Base-by-base conservation (phyloP, 2,113 vertebrate genomes). In the Dipodomys spectabilis region DNA sequence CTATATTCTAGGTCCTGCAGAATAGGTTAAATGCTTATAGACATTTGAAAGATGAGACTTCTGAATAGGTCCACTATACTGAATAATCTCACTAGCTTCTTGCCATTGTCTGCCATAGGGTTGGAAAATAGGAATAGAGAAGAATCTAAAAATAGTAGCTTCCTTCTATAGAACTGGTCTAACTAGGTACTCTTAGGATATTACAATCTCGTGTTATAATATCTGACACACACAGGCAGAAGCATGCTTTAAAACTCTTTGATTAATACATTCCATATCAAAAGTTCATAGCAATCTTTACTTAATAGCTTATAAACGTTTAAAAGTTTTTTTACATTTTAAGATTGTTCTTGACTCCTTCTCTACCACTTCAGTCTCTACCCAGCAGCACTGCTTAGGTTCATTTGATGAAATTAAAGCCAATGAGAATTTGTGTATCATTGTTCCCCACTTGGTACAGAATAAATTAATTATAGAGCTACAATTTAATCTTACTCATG, bases 171-270 rank as follows among this genome's bases (percentile, higher is more conserved):
- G 6, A 45, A 65, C 73, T 94, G 80, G 53, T 5, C 6, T 35
- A 69, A 39, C 28, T 81, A 69, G 68, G 84, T 82, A 87, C 49
- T 10, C 71, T 71, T 35, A 22, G 49, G 16, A 6, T 49, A 77
- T 74, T 83, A 72, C 25, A 13, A 57, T 13, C 15, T 57, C 16
- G 15, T 57, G 53, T 60, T 90, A 73, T 75, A 86, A 25, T 53
- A 74, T 88, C 30, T 93, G 44, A 15, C 84, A 27, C 19, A 74
- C 30, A 77, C 10, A 74, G 19, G 45, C 71, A 91, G 27, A 69
- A 75, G 69, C 69, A 1, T 81, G 88, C n/a, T 82, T 90, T 90
- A 91, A 92, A 78, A 27, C 22, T 82, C 67, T 86, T 69, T 85
- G 53, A 71, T 67, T 92, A 49, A 65, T 85, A 13, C n/a, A 62